phyloP scores from a whole-genome alignment of 2,113 vertebrate species.

The Callospermophilus lateralis region DNA sequence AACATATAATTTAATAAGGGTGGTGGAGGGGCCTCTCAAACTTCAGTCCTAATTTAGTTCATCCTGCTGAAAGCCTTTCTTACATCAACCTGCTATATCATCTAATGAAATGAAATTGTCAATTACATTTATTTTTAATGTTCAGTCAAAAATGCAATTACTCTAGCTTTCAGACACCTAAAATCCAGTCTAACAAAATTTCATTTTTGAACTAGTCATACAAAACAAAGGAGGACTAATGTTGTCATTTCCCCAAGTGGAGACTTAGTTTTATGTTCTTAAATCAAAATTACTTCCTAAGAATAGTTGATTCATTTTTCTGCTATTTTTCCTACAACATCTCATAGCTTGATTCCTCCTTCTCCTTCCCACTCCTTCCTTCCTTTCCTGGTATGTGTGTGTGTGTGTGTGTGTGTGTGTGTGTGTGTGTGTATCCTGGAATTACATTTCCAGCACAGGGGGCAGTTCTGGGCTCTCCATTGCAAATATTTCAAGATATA shows the following conservation, averaged over 20 bases:
- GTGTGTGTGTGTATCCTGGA: too few relatives aligned
- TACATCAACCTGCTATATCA: not conserved
- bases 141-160: not conserved
- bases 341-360: not conserved
- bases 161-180: not conserved
- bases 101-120: constrained; percentile 38
- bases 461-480: not conserved
- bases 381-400: not conserved
- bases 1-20: not conserved
- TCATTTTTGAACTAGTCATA: constrained; percentile 31
- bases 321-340: not conserved
- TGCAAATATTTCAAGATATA: constrained; percentile 8
- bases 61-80: not conserved
- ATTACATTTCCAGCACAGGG: not conserved
- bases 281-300: constrained; percentile 49
- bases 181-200: not conserved
- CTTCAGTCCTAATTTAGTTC: not conserved
- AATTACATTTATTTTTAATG: constrained; percentile 28
- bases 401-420: not conserved
- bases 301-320: not conserved
- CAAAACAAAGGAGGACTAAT: not conserved
- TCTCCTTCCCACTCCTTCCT: not conserved
- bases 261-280: not conserved
- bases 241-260: not conserved
- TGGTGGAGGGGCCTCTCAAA: not conserved